Percentiles rank a stretch among this genome's conserved stretches.
Evolutionary conservation across 2,888 invertebrate species (phyloP).

Genomic region (Tiphia femorata): DNA sequence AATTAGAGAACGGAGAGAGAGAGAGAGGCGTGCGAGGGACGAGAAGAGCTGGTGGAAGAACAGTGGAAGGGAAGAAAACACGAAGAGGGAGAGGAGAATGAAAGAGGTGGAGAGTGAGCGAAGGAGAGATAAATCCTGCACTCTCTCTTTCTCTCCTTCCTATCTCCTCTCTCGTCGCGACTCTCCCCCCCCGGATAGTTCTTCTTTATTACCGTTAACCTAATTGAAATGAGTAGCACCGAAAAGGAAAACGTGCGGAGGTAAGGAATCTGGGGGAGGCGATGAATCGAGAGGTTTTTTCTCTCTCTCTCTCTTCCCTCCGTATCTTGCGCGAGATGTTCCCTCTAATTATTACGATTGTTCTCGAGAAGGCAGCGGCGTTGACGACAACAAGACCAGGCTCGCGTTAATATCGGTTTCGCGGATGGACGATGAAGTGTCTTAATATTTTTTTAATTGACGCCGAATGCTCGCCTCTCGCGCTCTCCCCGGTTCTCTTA

Average conservation of each 20-base stretch:
- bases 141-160: neutral
- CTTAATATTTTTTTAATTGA: no score
- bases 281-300: constrained; percentile 5
- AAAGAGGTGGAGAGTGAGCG: no score
- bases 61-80: no score
- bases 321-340: constrained; percentile 10
- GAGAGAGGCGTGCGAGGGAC: no score
- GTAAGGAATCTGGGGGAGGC: constrained; percentile 18
- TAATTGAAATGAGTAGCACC: constrained; percentile 43
- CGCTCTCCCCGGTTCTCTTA: constrained; percentile 22
- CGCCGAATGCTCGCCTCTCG: no score
- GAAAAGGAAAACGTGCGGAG: constrained; percentile 24
- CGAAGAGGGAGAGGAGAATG: no score
- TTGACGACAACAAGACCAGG: constrained; percentile 29
- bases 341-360: constrained; percentile 31
- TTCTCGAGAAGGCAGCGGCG: constrained; percentile 9
- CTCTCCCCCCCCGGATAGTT: neutral
- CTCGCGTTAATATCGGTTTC: constrained; percentile 24
- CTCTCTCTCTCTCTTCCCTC: constrained; percentile 10
- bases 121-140: constrained; percentile 39
- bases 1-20: constrained; percentile 37
- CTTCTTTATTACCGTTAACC: constrained; percentile 40
- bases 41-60: no score
- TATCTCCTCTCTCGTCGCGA: no score
- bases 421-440: no score